Percentiles rank a stretch among this genome's conserved stretches.
Evolutionary conservation across 2,888 invertebrate species (phyloP).

Genomic region (Sturmia bella): DNA sequence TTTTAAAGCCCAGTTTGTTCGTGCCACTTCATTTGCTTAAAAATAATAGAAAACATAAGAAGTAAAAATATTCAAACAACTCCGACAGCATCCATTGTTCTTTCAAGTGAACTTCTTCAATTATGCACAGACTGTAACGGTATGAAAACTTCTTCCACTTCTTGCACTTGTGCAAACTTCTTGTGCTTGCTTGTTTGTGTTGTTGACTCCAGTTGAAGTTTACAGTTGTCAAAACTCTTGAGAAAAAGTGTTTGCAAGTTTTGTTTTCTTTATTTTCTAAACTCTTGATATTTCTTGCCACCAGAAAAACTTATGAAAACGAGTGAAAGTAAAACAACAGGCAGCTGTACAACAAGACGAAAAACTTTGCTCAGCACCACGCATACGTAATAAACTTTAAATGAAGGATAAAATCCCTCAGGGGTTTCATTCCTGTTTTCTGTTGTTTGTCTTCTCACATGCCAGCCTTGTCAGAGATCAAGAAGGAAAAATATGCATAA

Average conservation of each 20-base stretch:
- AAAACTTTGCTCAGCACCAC: conserved; percentile 51
- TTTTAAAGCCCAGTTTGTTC: conserved; percentile 32
- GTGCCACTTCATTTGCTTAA: background rate
- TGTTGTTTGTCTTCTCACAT: background rate
- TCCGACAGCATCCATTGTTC: conserved; percentile 2
- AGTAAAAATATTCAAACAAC: background rate
- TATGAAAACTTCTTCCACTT: conserved; percentile 47
- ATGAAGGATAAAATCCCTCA: conserved; percentile 48
- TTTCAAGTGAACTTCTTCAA: conserved; percentile 64
- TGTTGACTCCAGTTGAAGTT: conserved; percentile 44
- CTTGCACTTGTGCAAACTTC: conserved; percentile 16
- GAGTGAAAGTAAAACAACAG: conserved; percentile 66
- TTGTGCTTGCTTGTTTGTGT: conserved; percentile 12
- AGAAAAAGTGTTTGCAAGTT: conserved; percentile 49
- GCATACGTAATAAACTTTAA: conserved; percentile 68
- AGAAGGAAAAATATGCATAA: conserved; percentile 19
- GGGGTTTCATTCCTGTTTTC: conserved; percentile 18
- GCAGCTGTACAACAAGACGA: conserved; percentile 2
- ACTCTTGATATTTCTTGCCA: conserved; percentile 23
- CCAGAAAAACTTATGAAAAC: conserved; percentile 20
- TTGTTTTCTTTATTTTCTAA: conserved; percentile 4
- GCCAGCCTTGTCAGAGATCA: conserved; percentile 12
- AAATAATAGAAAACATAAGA: conserved; percentile 15
- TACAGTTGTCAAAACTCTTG: conserved; percentile 56
- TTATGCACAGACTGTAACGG: conserved; percentile 65